phyloP scores from a whole-genome alignment of 2,797 vertebrate species.

The Balearica regulorum region DNA sequence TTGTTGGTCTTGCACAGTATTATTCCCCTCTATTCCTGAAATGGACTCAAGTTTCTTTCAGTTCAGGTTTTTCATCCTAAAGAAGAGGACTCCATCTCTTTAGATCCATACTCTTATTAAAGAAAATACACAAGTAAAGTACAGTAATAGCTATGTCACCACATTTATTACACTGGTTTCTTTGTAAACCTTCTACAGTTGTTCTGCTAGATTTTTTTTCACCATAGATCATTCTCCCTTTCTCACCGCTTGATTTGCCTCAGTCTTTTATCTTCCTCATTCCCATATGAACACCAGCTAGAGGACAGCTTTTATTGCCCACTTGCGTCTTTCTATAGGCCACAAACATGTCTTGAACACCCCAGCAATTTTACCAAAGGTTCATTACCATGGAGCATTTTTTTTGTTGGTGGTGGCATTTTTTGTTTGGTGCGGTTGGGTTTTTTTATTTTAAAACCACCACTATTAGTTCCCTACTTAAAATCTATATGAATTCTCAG shows the following conservation, averaged over 20 bases:
- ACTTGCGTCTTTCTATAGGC: neutral
- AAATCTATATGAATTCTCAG: neutral
- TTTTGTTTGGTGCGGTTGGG: neutral
- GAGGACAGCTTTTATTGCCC: neutral
- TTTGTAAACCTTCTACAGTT: neutral
- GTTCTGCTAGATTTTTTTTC: neutral
- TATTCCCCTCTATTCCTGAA: neutral
- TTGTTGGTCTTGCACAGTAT: neutral
- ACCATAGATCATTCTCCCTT: neutral
- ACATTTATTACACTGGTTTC: neutral
- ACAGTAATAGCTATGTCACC: neutral
- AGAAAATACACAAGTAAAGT: neutral
- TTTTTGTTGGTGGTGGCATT: neutral
- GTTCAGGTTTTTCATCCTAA: neutral
- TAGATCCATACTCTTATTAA: neutral
- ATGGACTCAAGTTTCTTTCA: neutral
- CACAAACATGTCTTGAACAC: neutral
- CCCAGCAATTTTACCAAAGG: neutral
- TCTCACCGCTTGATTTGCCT: neutral
- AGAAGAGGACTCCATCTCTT: neutral
- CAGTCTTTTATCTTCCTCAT: neutral
- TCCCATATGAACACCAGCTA: neutral
- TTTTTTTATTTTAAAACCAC: rapidly evolving
- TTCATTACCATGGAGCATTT: neutral
- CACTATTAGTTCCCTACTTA: neutral